These are phyloP conservation scores for Furcifer pardalis DNA, from an alignment of 2,797 vertebrate species.

Conservation along the genomic window DNA sequence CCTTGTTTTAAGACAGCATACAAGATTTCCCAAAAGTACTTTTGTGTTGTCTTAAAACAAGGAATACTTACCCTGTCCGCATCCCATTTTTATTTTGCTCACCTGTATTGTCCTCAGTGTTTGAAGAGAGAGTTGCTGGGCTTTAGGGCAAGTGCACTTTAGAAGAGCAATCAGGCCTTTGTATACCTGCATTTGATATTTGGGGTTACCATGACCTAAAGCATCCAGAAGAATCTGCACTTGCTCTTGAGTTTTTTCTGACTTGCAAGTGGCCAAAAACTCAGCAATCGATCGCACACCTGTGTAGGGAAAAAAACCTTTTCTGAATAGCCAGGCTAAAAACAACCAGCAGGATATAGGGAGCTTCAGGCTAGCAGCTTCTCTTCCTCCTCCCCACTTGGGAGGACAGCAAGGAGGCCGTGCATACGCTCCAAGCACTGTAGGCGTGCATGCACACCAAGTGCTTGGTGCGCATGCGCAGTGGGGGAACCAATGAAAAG, in stretches of 20 bases:
- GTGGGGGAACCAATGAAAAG: too few relatives aligned
- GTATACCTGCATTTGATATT: constrained; percentile 84
- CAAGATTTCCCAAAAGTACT: too few relatives aligned
- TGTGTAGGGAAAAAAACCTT: constrained; percentile 52
- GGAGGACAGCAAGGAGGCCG: too few relatives aligned
- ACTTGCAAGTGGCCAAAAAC: constrained; percentile 77
- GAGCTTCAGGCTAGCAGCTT: too few relatives aligned
- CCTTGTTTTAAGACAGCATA: neutral
- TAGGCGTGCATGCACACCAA: too few relatives aligned
- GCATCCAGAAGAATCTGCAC: constrained; percentile 77
- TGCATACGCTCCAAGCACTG: too few relatives aligned
- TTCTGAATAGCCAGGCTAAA: neutral
- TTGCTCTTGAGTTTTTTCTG: constrained; percentile 77
- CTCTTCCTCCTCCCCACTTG: too few relatives aligned
- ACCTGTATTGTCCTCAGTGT: constrained; percentile 79
- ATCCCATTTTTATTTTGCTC: neutral
- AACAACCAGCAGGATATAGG: too few relatives aligned
- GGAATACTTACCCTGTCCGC: neutral
- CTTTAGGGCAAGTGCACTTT: constrained; percentile 71
- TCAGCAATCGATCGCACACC: constrained; percentile 78
- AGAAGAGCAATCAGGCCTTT: constrained; percentile 80
- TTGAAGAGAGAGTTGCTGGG: constrained; percentile 81
- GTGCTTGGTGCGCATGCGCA: too few relatives aligned
- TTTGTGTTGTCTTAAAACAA: too few relatives aligned
- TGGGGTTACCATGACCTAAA: constrained; percentile 79